Evolutionary conservation across 1,140 invertebrate species (phyloP), one percentile per base, ranked within the genome.

Genomic region (Drosophila virilis): DNA sequence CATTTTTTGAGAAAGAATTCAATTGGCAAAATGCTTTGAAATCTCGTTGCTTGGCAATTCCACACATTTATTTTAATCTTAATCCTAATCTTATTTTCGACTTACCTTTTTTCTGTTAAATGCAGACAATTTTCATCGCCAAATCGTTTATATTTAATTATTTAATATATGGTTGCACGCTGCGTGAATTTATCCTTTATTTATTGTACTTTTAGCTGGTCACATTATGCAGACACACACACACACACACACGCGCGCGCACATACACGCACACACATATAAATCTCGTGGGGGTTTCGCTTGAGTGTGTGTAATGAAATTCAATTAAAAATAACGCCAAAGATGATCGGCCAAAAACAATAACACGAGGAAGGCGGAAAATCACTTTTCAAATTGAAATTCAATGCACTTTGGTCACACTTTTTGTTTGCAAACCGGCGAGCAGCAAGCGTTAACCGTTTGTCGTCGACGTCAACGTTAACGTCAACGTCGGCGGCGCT

Each of bases 341-440:
- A 42, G 58, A 70, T 43, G 73, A 67, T 61, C 51, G 4, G 22
- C 22, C 5, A 28, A 17, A 8, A 55, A 42, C 13, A 57, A 50
- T 33, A 58, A 28, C 10, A 45, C 50, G 17, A 17, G 32, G 13
- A 40, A 22, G 5, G 17, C 33, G 6, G 32, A 4, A 8, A 51
- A 61, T 57, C 76, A 74, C 65, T 72, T 67, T 35, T 52, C 37
- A 22, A 64, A 52, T 69, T 43, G 48, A 46, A 59, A 52, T 50
- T 43, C 10, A 59, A 67, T 40, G 37, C 80, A 84, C 80, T 77
- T 77, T 70, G 57, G 65, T 71, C 60, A 84, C 81, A 83, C 77
- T 55, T 40, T 22, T 43, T 40, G 35, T 55, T 69, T 58, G 57
- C 61, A 61, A 64, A 6, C 37, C 45, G 46, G 8, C 46, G 46